Base-by-base conservation (phyloP, 1,140 invertebrate species). In the Neomicropteryx cornuta region DNA sequence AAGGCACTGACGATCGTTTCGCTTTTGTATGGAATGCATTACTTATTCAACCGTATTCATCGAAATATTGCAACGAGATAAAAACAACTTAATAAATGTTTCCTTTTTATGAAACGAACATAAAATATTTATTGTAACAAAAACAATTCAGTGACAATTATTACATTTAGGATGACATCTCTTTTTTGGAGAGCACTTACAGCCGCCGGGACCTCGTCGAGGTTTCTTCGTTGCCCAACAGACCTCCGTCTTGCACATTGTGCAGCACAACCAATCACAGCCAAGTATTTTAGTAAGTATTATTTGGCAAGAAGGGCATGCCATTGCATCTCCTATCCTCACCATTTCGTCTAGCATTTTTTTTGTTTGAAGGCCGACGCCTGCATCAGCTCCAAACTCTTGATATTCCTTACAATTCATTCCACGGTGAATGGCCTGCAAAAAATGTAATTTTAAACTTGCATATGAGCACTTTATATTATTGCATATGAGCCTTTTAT, bases 131-230 rank as follows among this genome's bases (percentile, higher is more conserved):
- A n/a, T n/a, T n/a, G n/a, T n/a, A n/a, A n/a, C n/a, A n/a, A n/a
- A n/a, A n/a, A n/a, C n/a, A n/a, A n/a, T 23, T 37, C 31, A 93
- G 62, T 94, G 89, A 55, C 89, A 93, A 61, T 92, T 91, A 58
- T 81, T 86, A 57, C 89, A 94, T 38, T 81, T 76, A 3, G 84
- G 83, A 66, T 93, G 87, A 58, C 90, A 94, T 51, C 81, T 80
- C 18, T 81, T 63, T 24, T 84, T n/a, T n/a, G n/a, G n/a, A n/a
- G n/a, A n/a, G n/a, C n/a, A n/a, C n/a, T n/a, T n/a, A n/a, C n/a
- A n/a, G n/a, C n/a, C n/a, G n/a, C n/a, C n/a, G n/a, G n/a, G n/a
- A n/a, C n/a, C n/a, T n/a, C n/a, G n/a, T n/a, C n/a, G n/a, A n/a
- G 22, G 23, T 13, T 28, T 34, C 30, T 27, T 35, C 8, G 72